A percentile compares a stretch with the other conserved stretches of the same genome.
Evolutionary conservation across 1,140 invertebrate species (phyloP).

Genomic region (Cecropterus lyciades): DNA sequence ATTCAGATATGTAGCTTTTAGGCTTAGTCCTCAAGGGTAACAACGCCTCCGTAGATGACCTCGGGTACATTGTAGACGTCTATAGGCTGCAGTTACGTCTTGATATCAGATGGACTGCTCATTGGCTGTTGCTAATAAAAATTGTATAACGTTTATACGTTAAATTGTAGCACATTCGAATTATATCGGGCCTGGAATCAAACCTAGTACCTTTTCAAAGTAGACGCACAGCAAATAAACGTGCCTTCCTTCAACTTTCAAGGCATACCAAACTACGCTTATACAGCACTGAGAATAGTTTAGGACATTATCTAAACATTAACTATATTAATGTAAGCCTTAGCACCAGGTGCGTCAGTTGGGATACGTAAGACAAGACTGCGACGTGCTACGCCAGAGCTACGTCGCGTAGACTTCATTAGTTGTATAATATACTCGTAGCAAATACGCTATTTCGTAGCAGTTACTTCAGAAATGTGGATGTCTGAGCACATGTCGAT

Average conservation of each 20-base stretch:
- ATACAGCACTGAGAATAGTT: slow-evolving; percentile 37
- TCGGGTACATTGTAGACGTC: too few relatives aligned
- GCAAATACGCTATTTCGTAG: too few relatives aligned
- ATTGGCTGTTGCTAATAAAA: too few relatives aligned
- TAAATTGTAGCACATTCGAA: too few relatives aligned
- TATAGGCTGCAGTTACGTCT: too few relatives aligned
- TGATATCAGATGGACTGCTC: too few relatives aligned
- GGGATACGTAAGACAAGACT: neutral
- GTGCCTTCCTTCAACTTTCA: neutral
- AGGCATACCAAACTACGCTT: slow-evolving; percentile 2
- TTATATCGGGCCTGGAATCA: too few relatives aligned
- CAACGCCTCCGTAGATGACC: too few relatives aligned
- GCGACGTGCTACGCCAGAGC: slow-evolving; percentile 4
- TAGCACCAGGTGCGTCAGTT: slow-evolving; percentile 10
- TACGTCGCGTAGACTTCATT: neutral
- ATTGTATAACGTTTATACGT: too few relatives aligned
- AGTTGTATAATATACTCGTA: neutral
- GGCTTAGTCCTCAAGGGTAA: too few relatives aligned
- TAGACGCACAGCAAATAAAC: neutral
- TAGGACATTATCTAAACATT: slow-evolving; percentile 30
- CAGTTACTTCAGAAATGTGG: too few relatives aligned
- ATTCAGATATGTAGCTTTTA: too few relatives aligned
- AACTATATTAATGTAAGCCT: slow-evolving; percentile 23
- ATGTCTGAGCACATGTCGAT: neutral
- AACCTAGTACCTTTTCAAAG: neutral